Percentiles rank a stretch among this genome's conserved stretches.
Conservation (phyloP, 1,140 invertebrate genomes). For the Drosophila kanapiae region DNA sequence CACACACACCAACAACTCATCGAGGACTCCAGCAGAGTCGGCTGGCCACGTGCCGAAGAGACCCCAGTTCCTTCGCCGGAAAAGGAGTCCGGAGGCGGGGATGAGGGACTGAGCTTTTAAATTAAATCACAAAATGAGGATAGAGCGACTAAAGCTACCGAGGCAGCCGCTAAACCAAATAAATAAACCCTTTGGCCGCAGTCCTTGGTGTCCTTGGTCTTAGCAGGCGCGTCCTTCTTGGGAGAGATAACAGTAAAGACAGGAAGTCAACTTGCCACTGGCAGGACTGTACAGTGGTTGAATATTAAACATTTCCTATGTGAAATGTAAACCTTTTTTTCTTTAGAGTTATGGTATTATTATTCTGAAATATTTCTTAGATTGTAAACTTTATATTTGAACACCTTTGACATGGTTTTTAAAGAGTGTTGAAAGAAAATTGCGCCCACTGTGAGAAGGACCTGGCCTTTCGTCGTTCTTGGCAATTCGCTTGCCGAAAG, state of each 20-base stretch:
- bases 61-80: constrained; percentile 4
- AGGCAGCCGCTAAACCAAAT: constrained; percentile 71
- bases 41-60: constrained; percentile 54
- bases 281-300: constrained; percentile 11
- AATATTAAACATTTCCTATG: not conserved
- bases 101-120: constrained; percentile 65
- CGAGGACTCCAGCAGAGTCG: constrained; percentile 21
- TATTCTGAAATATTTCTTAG: not conserved
- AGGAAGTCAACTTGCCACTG: constrained; percentile 70
- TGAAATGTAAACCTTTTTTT: no score
- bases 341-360: no score
- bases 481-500: constrained; percentile 61
- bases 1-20: constrained; percentile 31
- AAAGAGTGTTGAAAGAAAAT: not conserved
- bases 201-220: constrained; percentile 61
- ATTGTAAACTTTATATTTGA: not conserved
- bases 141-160: constrained; percentile 58
- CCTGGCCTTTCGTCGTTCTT: constrained; percentile 41
- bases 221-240: constrained; percentile 46
- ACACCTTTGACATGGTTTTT: not conserved
- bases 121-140: constrained; percentile 82
- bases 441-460: constrained; percentile 14
- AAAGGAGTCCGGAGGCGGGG: constrained; percentile 14
- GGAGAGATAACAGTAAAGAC: constrained; percentile 56
- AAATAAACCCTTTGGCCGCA: constrained; percentile 79